A percentile compares a stretch with the other conserved stretches of the same genome.
phyloP scores from a whole-genome alignment of 2,888 invertebrate genomes.

The Caenorhabditis japonica region DNA sequence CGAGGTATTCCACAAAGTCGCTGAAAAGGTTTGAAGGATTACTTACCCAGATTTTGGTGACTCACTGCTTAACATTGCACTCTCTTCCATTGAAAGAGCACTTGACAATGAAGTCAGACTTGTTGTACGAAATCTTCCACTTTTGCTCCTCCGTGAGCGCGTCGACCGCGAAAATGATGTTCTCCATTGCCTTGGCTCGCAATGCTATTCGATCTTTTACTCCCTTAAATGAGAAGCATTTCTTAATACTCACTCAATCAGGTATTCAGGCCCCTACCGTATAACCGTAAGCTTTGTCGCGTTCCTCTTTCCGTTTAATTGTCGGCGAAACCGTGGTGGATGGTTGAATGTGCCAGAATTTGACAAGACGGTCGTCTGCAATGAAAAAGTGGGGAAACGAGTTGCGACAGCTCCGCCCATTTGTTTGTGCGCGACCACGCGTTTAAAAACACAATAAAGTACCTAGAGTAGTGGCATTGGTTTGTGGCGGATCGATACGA shows the following conservation, averaged over 20 bases:
- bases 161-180: constrained; percentile 75
- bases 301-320: constrained; percentile 65
- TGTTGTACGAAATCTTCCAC: constrained; percentile 58
- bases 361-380: constrained; percentile 65
- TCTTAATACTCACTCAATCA: background rate
- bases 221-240: constrained; percentile 56
- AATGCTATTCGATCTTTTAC: constrained; percentile 76
- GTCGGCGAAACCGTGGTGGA: constrained; percentile 65
- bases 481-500: constrained; percentile 64
- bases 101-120: constrained; percentile 72
- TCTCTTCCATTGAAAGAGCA: constrained; percentile 76
- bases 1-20: constrained; percentile 73
- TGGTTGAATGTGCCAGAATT: constrained; percentile 72
- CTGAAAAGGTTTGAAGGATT: constrained; percentile 55
- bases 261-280: constrained; percentile 17
- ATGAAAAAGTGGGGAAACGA: no score
- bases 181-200: constrained; percentile 74
- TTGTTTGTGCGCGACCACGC: no score
- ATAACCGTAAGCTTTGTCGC: constrained; percentile 72
- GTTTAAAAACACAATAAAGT: no score
- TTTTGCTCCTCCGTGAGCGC: constrained; percentile 64
- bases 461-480: constrained; percentile 52
- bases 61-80: constrained; percentile 74
- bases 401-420: no score
- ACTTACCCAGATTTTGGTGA: background rate